Evolutionary conservation across 1,140 invertebrate species (phyloP).

Genomic region (Metaphire vulgaris): DNA sequence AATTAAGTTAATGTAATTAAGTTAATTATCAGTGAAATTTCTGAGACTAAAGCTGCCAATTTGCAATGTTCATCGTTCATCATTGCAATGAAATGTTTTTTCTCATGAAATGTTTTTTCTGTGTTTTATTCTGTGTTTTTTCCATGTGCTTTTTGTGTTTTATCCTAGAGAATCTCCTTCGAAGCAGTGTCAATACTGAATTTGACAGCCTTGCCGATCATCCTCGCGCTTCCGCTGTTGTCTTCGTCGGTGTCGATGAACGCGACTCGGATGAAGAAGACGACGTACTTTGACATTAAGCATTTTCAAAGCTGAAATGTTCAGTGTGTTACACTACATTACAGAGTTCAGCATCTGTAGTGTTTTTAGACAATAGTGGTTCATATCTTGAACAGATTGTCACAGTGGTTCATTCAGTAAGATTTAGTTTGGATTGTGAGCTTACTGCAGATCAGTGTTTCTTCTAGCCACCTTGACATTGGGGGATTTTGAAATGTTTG

Average conservation of each 20-base stretch:
- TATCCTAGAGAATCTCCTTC: slow-evolving; percentile 49
- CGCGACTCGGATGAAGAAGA: slow-evolving; percentile 28
- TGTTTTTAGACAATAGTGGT: too few species aligned
- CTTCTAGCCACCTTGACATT: too few species aligned
- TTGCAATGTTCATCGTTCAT: neutral
- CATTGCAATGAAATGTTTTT: neutral
- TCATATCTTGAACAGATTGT: too few species aligned
- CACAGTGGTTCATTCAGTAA: too few species aligned
- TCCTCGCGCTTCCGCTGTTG: slow-evolving; percentile 28
- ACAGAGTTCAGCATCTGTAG: too few species aligned
- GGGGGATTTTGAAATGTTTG: too few species aligned
- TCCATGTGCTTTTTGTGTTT: slow-evolving; percentile 4
- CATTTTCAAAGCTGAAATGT: too few species aligned
- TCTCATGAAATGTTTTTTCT: too few species aligned
- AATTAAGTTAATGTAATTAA: neutral
- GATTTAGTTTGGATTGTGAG: too few species aligned
- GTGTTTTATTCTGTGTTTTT: too few species aligned
- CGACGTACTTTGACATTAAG: slow-evolving; percentile 17
- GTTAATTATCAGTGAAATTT: neutral
- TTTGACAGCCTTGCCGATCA: slow-evolving; percentile 40
- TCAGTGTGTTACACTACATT: too few species aligned
- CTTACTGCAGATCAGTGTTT: too few species aligned
- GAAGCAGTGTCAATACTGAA: slow-evolving; percentile 47
- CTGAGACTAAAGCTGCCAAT: slow-evolving; percentile 1
- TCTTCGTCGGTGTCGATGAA: slow-evolving; percentile 21